Conservation (phyloP, 2,797 vertebrate species). For the Sciaenops ocellatus region DNA sequence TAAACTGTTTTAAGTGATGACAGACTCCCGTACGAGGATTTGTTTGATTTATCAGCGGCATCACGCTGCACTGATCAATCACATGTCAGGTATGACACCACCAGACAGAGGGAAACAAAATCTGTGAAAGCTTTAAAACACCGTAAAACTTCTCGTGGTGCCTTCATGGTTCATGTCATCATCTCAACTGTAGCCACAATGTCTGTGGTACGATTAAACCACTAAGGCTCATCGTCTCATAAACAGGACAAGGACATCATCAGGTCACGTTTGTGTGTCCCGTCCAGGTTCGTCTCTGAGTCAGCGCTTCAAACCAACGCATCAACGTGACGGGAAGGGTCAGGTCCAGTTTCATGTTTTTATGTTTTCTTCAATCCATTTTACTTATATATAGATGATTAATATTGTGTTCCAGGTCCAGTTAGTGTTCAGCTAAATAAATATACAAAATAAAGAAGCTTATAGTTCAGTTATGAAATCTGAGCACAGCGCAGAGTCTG, state of each 20-base stretch:
- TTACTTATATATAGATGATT: background rate
- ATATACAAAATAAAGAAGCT: background rate
- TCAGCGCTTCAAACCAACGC: background rate
- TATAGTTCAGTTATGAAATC: background rate
- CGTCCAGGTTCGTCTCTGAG: background rate
- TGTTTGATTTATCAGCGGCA: background rate
- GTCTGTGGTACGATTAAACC: background rate
- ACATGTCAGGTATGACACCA: too few relatives aligned
- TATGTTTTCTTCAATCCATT: background rate
- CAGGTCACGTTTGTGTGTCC: too few relatives aligned
- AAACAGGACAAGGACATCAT: background rate
- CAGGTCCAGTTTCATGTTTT: too few relatives aligned
- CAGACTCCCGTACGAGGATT: slow-evolving; percentile 5
- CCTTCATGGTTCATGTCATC: background rate
- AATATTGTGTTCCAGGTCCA: background rate
- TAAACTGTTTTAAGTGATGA: slow-evolving; percentile 35
- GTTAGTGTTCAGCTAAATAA: background rate
- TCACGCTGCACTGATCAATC: background rate
- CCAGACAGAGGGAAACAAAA: background rate
- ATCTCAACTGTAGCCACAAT: background rate
- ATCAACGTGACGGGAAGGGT: too few relatives aligned
- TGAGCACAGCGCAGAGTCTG: too few relatives aligned
- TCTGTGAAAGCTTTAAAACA: background rate
- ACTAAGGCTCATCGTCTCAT: background rate
- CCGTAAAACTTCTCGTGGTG: background rate